Conservation (phyloP, 2,797 vertebrate genomes). For the Antennarius maculatus region DNA sequence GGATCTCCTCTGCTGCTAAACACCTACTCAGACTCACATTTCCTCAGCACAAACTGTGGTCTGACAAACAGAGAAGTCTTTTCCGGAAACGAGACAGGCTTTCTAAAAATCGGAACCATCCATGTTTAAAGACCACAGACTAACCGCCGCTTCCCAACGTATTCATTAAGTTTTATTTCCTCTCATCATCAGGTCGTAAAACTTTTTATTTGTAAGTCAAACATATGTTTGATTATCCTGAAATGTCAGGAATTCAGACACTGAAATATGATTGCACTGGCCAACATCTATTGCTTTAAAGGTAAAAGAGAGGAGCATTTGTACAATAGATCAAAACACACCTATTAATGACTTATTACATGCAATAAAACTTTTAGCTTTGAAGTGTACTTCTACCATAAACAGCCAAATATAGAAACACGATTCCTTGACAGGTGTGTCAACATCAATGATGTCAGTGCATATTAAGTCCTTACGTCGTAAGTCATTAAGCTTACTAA, state of each 20-base stretch:
- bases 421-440: not conserved
- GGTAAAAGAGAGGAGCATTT: not conserved
- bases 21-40: too few species aligned
- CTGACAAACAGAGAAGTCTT: slow-evolving; percentile 3
- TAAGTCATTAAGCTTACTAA: too few species aligned
- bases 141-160: slow-evolving; percentile 26
- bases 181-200: slow-evolving; percentile 55
- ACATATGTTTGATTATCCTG: slow-evolving; percentile 30
- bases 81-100: not conserved
- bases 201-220: slow-evolving; percentile 46
- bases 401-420: not conserved
- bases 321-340: not conserved
- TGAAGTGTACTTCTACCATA: not conserved
- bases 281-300: slow-evolving; percentile 35
- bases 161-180: slow-evolving; percentile 60
- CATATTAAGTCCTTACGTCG: not conserved
- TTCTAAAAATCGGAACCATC: slow-evolving; percentile 19
- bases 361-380: not conserved
- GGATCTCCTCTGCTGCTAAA: too few species aligned
- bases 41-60: too few species aligned
- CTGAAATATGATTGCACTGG: slow-evolving; percentile 27
- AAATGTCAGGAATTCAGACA: slow-evolving; percentile 23
- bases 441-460: not conserved
- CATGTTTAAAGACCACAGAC: slow-evolving; percentile 16
- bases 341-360: not conserved